Base-by-base conservation (phyloP, 2,797 vertebrate genomes). In the Sitta carolinensis region DNA sequence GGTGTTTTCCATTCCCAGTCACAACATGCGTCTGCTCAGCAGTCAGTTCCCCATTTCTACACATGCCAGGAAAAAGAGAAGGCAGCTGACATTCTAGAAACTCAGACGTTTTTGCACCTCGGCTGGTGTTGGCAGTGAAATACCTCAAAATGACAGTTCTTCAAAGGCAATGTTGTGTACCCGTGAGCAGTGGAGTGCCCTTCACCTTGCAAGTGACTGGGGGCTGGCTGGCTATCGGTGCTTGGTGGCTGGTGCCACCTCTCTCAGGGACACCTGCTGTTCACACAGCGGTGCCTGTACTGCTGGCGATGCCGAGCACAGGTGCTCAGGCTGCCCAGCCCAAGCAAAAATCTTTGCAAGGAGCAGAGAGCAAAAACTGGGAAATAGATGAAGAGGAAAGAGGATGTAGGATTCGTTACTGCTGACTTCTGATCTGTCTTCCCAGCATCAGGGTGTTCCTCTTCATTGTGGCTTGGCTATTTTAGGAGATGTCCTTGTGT, bases 191-290 rank as follows among this genome's bases (percentile, higher is more conserved):
- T 7, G 47, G 57, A 66, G 15, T 2, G 1, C 42, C 19, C 19
- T 42, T 75, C 74, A 20, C 54, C n/a, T 68, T 47, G 55, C 42
- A 22, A 47, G 16, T 0, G 15, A 17, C n/a, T 7, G 12, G 47
- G n/a, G 59, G 7, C 3, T 2, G 7, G 27, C 26, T 45, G 80
- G 62, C 36, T 78, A 3, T 62, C 0, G 1, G 38, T 42, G 1
- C 4, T 40, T 23, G 26, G 45, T 1, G 16, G 30, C 75, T 68
- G 66, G 22, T 79, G 83, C 40, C 75, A 42, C 47, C 43, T 76
- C 59, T 34, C 45, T 55, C 3, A 3, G 43, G 54, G 63, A 54
- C 42, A 55, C 42, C 42, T 34, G 4, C 27, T 55, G 17, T 18
- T 69, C 7, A 8, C 29, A 9, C 16, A 47, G 51, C 0, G 0